These are phyloP conservation scores for Oceanites oceanicus DNA, from an alignment of 2,113 vertebrate species.

Conservation along the genomic window DNA sequence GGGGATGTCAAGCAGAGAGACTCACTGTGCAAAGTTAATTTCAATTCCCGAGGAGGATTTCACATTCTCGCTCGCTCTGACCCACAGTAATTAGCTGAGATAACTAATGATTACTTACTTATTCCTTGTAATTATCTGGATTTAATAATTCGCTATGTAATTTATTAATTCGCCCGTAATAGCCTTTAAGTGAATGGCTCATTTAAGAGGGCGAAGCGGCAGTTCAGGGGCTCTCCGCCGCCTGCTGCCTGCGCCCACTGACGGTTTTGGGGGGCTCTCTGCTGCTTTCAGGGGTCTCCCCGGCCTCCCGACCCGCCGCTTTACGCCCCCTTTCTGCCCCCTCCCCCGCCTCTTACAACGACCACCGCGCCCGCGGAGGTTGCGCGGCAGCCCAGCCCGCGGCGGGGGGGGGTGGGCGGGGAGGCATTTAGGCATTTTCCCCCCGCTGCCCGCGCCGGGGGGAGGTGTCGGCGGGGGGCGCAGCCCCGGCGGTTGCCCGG, in stretches of 20 bases:
- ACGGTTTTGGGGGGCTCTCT: conserved; percentile 39
- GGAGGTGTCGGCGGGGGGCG: background rate
- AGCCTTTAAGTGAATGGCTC: conserved; percentile 91
- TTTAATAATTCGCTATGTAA: conserved; percentile 99
- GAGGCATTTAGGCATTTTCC: background rate
- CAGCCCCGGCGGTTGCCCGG: background rate
- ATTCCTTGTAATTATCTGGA: conserved; percentile 98
- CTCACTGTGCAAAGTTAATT: conserved; percentile 91
- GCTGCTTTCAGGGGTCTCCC: background rate
- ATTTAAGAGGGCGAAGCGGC: conserved; percentile 78
- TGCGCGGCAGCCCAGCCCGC: background rate
- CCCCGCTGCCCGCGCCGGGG: background rate
- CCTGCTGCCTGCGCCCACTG: conserved; percentile 75
- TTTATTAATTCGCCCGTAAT: conserved; percentile 99
- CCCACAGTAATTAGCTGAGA: conserved; percentile 99
- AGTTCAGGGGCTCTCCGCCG: conserved; percentile 69
- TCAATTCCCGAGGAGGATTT: conserved; percentile 93
- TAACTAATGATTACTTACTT: conserved; percentile 99
- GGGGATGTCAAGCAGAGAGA: conserved; percentile 82
- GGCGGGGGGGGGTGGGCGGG: background rate
- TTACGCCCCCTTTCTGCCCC: too few relatives aligned
- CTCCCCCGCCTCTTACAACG: fast-evolving
- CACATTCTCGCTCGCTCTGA: conserved; percentile 87
- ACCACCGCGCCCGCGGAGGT: background rate
- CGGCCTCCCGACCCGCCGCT: background rate